Evolutionary conservation across 2,797 vertebrate genomes (phyloP).

Genomic region (Percopsis omiscomaycus): DNA sequence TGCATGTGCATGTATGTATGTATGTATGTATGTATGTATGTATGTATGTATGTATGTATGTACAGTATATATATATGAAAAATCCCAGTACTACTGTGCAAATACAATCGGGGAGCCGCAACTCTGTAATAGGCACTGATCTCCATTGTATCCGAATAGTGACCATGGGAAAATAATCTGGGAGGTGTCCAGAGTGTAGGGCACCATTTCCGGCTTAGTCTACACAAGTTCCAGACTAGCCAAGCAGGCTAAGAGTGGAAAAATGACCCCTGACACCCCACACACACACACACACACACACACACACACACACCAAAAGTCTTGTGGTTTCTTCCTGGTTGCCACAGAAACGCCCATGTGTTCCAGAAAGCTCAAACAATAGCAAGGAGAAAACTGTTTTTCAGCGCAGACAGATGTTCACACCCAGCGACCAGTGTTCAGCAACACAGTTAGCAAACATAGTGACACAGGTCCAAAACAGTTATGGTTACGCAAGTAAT

Average conservation of each 20-base stretch:
- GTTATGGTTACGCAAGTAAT: neutral
- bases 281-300: neutral
- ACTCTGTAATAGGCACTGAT: too few species aligned
- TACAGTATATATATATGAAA: too few species aligned
- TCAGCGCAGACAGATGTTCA: conserved; percentile 35
- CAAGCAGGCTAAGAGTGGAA: conserved; percentile 22
- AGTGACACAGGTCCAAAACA: conserved; percentile 2
- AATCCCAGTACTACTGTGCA: neutral
- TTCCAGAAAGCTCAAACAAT: conserved; percentile 53
- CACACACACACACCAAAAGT: conserved; percentile 54
- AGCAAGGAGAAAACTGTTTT: conserved; percentile 36
- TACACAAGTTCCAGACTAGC: conserved; percentile 35
- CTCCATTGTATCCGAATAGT: neutral
- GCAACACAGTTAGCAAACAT: conserved; percentile 17
- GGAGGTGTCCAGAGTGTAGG: neutral
- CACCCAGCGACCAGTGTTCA: conserved; percentile 28
- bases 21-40: too few species aligned
- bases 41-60: too few species aligned
- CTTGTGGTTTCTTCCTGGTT: conserved; percentile 65
- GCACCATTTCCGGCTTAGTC: conserved; percentile 31
- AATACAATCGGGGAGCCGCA: too few species aligned
- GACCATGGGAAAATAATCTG: conserved; percentile 16
- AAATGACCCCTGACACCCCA: conserved; percentile 49
- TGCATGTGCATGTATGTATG: too few species aligned
- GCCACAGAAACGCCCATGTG: conserved; percentile 61